Conservation (phyloP, 2,113 vertebrate genomes). For the Muntiacus reevesi region DNA sequence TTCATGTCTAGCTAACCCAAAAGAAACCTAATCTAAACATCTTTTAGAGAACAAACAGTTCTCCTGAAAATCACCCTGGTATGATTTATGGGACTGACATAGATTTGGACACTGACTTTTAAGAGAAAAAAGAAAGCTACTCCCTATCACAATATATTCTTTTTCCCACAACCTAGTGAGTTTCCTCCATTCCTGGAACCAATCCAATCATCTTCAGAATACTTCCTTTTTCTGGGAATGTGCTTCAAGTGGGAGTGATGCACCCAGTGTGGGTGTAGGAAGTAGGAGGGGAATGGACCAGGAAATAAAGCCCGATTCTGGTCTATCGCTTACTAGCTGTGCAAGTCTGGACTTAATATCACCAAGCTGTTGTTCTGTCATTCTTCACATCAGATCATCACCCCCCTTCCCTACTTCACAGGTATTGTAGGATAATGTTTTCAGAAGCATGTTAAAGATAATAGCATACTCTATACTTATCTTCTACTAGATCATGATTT, state of each 20-base stretch:
- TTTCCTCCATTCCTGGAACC: neutral
- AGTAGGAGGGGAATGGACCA: neutral
- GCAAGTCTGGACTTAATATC: neutral
- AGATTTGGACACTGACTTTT: neutral
- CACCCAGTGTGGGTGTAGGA: neutral
- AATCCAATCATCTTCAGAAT: neutral
- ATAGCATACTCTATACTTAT: neutral
- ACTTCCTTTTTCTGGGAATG: neutral
- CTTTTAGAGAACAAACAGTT: neutral
- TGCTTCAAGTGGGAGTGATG: neutral
- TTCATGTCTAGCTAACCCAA: neutral
- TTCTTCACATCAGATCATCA: neutral
- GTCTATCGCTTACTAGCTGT: neutral
- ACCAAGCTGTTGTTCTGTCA: neutral
- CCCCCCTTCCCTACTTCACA: neutral
- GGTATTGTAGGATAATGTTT: neutral
- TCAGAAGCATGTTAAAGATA: neutral
- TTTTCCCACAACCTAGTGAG: neutral
- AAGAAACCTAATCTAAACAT: neutral
- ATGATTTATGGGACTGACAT: neutral
- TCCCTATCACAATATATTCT: neutral
- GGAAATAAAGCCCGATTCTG: neutral
- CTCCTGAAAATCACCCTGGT: neutral
- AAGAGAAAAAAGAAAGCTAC: neutral
- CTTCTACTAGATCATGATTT: neutral